A percentile compares a stretch with the other conserved stretches of the same genome.
phyloP scores from a whole-genome alignment of 2,797 vertebrate species.

The Euphonia xanthogaster region DNA sequence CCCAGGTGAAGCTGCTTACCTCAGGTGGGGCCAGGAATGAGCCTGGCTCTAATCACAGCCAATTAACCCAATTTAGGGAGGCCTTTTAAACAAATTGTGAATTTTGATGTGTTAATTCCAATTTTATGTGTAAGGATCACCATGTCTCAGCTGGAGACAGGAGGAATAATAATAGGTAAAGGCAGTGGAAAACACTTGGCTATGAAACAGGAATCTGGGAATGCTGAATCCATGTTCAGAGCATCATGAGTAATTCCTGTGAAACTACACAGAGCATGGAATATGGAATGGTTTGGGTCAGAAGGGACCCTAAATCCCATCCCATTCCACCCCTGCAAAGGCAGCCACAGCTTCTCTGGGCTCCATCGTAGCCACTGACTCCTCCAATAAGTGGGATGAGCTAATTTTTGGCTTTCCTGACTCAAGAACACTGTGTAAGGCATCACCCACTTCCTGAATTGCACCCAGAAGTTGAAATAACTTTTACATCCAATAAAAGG shows the following conservation, averaged over 20 bases:
- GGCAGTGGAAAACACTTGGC: background rate
- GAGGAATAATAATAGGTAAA: background rate
- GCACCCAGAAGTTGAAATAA: constrained; percentile 22
- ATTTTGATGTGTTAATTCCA: background rate
- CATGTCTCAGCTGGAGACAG: background rate
- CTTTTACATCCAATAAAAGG: background rate
- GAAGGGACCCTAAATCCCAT: background rate
- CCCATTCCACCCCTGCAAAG: background rate
- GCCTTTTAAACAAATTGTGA: background rate
- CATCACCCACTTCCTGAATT: constrained; percentile 44
- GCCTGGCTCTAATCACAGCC: background rate
- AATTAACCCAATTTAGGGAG: background rate
- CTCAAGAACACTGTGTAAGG: background rate
- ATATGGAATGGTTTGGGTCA: background rate
- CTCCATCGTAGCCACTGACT: background rate
- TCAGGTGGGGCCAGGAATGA: background rate
- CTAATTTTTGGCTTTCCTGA: background rate
- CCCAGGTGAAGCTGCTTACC: background rate
- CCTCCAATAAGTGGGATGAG: background rate
- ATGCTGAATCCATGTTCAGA: background rate
- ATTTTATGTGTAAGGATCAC: background rate
- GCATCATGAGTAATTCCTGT: background rate
- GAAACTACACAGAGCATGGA: background rate
- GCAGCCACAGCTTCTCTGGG: background rate
- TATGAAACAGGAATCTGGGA: accelerated